Percentiles rank a stretch among this genome's conserved stretches.
These are phyloP conservation scores for Emydoidea blandingii DNA, from an alignment of 2,797 vertebrate species.

Conservation along the genomic window DNA sequence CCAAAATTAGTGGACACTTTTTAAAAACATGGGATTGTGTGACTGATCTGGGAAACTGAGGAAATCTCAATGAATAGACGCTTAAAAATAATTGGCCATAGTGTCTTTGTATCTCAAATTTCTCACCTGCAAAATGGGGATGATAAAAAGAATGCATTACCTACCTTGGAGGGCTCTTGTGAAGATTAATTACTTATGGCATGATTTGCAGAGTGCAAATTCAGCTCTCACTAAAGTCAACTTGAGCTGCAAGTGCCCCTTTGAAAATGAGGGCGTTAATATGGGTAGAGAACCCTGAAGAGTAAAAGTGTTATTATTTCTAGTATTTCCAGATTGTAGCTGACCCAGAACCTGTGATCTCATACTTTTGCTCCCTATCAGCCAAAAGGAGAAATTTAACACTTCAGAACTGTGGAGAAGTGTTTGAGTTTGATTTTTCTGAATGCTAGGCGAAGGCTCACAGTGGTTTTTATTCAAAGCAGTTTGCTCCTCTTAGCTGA, in stretches of 20 bases:
- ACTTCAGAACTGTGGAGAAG: background rate
- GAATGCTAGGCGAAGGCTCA: background rate
- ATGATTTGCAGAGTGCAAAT: background rate
- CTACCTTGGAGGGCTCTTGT: background rate
- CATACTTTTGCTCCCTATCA: background rate
- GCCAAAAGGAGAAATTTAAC: background rate
- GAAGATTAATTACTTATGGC: background rate
- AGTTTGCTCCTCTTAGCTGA: background rate
- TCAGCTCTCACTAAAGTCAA: background rate
- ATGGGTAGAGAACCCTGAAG: background rate
- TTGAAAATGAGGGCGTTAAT: constrained; percentile 28
- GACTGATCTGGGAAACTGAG: background rate
- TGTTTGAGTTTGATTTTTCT: constrained; percentile 1
- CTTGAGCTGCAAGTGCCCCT: background rate
- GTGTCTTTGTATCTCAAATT: background rate
- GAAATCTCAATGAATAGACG: background rate
- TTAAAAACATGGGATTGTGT: background rate
- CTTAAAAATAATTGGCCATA: background rate
- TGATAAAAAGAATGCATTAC: background rate
- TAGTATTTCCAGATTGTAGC: background rate
- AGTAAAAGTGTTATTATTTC: background rate
- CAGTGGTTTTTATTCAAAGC: background rate
- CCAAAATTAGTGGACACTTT: fast-evolving
- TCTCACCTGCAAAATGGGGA: background rate
- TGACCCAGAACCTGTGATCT: background rate